Evolutionary conservation across 2,888 invertebrate species (phyloP), one percentile per base, ranked within the genome.

Genomic region (Phyllotreta striolata): DNA sequence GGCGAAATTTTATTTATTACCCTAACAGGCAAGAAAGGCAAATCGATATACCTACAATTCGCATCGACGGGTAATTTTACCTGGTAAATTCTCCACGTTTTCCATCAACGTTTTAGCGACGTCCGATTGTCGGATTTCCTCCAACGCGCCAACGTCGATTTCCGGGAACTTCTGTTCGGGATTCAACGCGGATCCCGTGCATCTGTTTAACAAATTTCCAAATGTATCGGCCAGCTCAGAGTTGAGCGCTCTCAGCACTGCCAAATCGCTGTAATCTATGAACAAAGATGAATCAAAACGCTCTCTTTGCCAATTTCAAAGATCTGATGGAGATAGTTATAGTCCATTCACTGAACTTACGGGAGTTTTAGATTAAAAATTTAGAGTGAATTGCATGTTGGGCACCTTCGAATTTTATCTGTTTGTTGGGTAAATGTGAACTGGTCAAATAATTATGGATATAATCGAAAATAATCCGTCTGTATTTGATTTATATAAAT

Each of bases 161-260:
- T 83, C 72, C 0, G 95, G 94, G 81, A 91, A 90, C 76, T 88
- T 85, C 76, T 88, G 89, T 7, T 84, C 80, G n/a, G 91, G 90
- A 86, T 98, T 98, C 58, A 98, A 83, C 3, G 88, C 83, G 65
- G 83, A 83, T 12, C 92, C 91, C 69, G 90, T 89, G 76, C 91
- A 92, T 12, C 98, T 88, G 60, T 88, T 91, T 64, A 94, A 84
- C 56, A 98, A 85, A 85, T 98, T 98, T 24, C 97, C 98, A 12
- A 97, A 81, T 0, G 93, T 94, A 80, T 97, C 93, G 1, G 95
- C 96, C 62, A 98, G 83, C 79, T 98, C 96, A 0, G 92, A 86
- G 84, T 98, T 98, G 13, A 94, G 83, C 59, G 90, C 86, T 72
- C 91, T 87, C 40, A 89, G 79, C 55, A 93, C 85, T 79, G 93